Evolutionary conservation across 2,797 vertebrate species (phyloP).

Genomic region (Oryzias sinensis): DNA sequence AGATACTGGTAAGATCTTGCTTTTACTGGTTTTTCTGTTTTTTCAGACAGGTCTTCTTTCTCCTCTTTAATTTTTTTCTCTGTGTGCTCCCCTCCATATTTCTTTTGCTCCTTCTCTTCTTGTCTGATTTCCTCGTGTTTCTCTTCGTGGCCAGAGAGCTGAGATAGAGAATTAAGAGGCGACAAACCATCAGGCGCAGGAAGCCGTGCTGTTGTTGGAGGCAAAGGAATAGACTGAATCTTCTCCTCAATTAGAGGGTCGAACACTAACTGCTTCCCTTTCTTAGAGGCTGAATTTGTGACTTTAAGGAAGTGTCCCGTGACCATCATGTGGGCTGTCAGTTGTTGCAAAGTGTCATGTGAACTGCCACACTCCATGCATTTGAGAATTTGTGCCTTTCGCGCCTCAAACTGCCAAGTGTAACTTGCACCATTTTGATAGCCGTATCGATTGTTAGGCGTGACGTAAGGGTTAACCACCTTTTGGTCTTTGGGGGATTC

Average conservation of each 20-base stretch:
- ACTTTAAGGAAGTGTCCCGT: constrained; percentile 98
- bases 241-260: constrained; percentile 94
- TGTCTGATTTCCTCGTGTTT: constrained; percentile 72
- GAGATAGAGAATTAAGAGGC: constrained; percentile 83
- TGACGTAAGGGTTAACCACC: constrained; percentile 92
- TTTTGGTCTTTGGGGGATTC: constrained; percentile 93
- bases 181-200: constrained; percentile 84
- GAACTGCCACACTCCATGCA: constrained; percentile 99
- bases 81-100: constrained; percentile 60
- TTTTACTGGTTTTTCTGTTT: constrained; percentile 64
- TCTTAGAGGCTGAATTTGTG: constrained; percentile 97
- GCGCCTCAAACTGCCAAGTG: constrained; percentile 98
- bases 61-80: constrained; percentile 94
- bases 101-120: constrained; percentile 76
- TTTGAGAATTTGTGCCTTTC: constrained; percentile 98
- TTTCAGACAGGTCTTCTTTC: constrained; percentile 81
- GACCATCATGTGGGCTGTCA: constrained; percentile 99
- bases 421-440: constrained; percentile 99
- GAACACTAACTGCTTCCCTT: constrained; percentile 94
- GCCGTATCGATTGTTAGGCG: constrained; percentile 96
- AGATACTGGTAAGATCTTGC: constrained; percentile 88
- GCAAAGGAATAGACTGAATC: constrained; percentile 95
- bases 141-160: constrained; percentile 77
- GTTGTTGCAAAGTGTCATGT: constrained; percentile 96
- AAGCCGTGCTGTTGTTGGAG: constrained; percentile 89